Evolutionary conservation across 2,797 vertebrate species (phyloP), one percentile per base, ranked within the genome.

Genomic region (Pseudomugil tenellus): DNA sequence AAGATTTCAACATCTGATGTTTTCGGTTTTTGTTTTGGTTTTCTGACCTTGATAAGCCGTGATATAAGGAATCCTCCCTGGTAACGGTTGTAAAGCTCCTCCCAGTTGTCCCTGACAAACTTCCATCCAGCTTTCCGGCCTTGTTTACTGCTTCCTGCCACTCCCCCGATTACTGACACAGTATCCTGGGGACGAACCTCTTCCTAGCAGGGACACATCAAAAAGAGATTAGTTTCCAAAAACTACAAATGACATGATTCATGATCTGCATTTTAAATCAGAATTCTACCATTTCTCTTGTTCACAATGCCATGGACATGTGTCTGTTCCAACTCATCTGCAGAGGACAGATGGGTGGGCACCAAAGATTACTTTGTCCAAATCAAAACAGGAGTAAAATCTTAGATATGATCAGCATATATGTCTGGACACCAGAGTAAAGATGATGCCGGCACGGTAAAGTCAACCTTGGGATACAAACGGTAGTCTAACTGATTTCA

Each of bases 111-210:
- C 84, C 93, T 96, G 19, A 99, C 94, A 61, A 98, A 99, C 77
- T 96, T 98, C 97, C 97, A 99, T 46, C 97, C 97, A 51, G 96
- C 95, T 91, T 97, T 98, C 68, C 97, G 95, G 14, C 98, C 97
- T 34, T 96, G 96, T 76, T 96, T 97, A 92, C 97, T 98, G 91
- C 97, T 96, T 79, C 96, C 96, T 7, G 98, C 97, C 19, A 99
- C 98, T 16, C 98, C 98, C 0, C 97, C 98, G 0, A 99, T 98
- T 41, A 99, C 97, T 0, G 96, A 98, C 34, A 99, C 97, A 0
- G 97, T 99, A 90, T 99, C 98, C 93, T 99, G 98, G n/a, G 97
- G 96, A 91, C 97, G 97, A 69, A 99, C 98, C 58, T 98, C 97
- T 90, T 99, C 98, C 98, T 99, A 90, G 51, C 21, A 25, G 53